Evolutionary conservation across 1,140 invertebrate genomes (phyloP).

Genomic region (Habropoda laboriosa): DNA sequence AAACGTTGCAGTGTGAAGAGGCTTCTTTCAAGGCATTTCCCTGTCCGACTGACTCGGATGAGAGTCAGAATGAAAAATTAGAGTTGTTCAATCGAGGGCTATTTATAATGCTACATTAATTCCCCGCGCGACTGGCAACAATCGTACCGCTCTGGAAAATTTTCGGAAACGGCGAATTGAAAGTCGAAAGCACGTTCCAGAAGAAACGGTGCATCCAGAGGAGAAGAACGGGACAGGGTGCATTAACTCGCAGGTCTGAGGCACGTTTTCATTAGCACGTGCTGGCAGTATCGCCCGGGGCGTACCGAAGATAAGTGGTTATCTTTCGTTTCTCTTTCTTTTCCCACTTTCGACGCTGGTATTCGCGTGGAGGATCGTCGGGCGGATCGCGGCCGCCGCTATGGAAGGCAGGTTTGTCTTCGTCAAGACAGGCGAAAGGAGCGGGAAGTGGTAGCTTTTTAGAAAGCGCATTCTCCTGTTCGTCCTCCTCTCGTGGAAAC

Average conservation of each 20-base stretch:
- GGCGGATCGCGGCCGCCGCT: slow-evolving; percentile 3
- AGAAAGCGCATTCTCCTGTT: slow-evolving; percentile 57
- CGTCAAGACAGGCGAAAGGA: slow-evolving; percentile 62
- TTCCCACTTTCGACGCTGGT: background rate
- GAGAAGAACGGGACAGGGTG: background rate
- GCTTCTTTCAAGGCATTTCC: no score
- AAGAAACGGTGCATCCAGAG: no score
- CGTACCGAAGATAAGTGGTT: slow-evolving; percentile 36
- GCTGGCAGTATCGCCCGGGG: background rate
- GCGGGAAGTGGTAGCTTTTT: slow-evolving; percentile 62
- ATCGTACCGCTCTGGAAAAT: no score
- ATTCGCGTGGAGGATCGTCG: background rate
- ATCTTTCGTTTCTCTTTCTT: slow-evolving; percentile 47
- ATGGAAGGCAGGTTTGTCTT: slow-evolving; percentile 61
- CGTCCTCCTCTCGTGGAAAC: slow-evolving; percentile 53
- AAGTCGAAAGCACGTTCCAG: no score
- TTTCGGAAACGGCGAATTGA: no score
- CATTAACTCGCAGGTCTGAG: background rate
- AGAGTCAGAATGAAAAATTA: no score
- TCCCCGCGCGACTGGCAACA: no score
- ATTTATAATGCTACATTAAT: no score
- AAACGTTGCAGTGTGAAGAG: no score
- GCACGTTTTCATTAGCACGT: slow-evolving; percentile 37
- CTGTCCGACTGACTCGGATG: no score
- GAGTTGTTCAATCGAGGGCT: no score